Conservation (phyloP, 1,140 invertebrate genomes). For the Pseudachorutes palmiensis region DNA sequence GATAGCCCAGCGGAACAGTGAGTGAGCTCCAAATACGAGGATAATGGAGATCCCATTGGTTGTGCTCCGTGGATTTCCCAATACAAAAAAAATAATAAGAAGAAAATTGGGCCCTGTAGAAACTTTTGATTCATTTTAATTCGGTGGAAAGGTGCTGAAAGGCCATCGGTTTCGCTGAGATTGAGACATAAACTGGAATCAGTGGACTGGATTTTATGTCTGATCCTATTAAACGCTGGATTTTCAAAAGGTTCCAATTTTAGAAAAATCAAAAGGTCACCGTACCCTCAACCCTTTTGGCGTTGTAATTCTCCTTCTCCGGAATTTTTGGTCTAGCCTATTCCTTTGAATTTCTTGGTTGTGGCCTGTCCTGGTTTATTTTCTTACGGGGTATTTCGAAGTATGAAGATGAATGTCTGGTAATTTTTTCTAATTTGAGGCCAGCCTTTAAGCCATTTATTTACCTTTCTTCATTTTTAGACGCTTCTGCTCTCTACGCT, state of each 20-base stretch:
- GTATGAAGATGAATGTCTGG: slow-evolving; percentile 13
- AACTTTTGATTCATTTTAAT: not conserved
- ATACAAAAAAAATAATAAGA: slow-evolving; percentile 3
- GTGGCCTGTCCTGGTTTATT: slow-evolving; percentile 20
- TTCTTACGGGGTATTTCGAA: slow-evolving; percentile 11
- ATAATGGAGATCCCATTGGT: slow-evolving; percentile 12
- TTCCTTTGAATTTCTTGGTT: too few species aligned
- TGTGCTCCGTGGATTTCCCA: not conserved
- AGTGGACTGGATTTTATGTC: slow-evolving; percentile 27
- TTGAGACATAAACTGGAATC: slow-evolving; percentile 14
- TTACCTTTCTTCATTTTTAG: slow-evolving; percentile 10
- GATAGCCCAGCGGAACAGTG: not conserved
- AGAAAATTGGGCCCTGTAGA: slow-evolving; percentile 13
- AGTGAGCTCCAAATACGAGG: not conserved
- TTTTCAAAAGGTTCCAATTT: slow-evolving; percentile 27
- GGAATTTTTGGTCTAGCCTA: too few species aligned
- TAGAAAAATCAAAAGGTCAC: too few species aligned
- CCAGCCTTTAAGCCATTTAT: not conserved
- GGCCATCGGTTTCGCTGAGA: not conserved
- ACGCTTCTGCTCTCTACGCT: not conserved
- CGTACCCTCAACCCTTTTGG: too few species aligned
- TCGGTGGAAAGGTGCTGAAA: slow-evolving; percentile 16
- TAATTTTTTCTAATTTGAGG: slow-evolving; percentile 10
- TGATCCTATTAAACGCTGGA: slow-evolving; percentile 1
- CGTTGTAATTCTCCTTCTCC: too few species aligned